A percentile compares a stretch with the other conserved stretches of the same genome.
phyloP scores from a whole-genome alignment of 2,113 vertebrate species.

The Eulacestoma nigropectus region DNA sequence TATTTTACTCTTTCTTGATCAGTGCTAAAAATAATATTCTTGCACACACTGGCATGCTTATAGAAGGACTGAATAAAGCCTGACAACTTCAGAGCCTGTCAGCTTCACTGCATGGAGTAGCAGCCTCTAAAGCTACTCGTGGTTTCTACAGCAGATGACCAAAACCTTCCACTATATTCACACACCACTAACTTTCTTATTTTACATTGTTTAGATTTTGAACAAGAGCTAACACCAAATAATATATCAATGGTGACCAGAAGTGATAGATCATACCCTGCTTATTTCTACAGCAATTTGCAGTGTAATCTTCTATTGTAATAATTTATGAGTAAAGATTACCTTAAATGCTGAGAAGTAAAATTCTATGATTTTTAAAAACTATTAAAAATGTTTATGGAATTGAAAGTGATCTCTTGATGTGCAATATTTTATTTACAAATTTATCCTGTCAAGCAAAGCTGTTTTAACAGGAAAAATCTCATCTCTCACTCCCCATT shows the following conservation, averaged over 20 bases:
- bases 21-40: not conserved
- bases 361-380: not conserved
- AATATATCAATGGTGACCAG: not conserved
- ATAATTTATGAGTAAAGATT: slow-evolving; percentile 20
- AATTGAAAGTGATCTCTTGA: not conserved
- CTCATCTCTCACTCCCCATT: not conserved
- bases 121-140: not conserved
- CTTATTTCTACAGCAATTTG: not conserved
- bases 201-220: not conserved
- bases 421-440: slow-evolving; percentile 3
- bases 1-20: not conserved
- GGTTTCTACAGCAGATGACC: not conserved
- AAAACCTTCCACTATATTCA: not conserved
- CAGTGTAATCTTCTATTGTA: not conserved
- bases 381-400: slow-evolving; percentile 12
- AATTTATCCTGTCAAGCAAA: not conserved
- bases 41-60: not conserved
- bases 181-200: not conserved
- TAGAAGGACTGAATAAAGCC: not conserved
- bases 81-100: not conserved
- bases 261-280: not conserved
- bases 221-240: not conserved
- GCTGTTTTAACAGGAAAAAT: not conserved
- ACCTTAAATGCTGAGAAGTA: not conserved
- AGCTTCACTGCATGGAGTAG: not conserved